A percentile compares a stretch with the other conserved stretches of the same genome.
These are phyloP conservation scores for Cotesia typhae DNA, from an alignment of 1,140 invertebrate genomes.

Conservation along the genomic window DNA sequence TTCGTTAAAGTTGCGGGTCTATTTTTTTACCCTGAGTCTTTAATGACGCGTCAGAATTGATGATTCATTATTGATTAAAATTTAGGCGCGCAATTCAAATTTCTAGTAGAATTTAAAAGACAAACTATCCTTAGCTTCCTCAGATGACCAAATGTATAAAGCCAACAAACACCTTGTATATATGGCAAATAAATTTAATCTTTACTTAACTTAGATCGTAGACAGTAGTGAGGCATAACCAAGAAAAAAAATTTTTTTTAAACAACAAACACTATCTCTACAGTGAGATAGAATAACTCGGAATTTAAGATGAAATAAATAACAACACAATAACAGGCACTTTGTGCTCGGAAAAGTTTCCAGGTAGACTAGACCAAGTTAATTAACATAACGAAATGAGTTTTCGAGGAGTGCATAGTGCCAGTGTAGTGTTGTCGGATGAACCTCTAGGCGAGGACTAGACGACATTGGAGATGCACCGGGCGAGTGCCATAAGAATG, in stretches of 20 bases:
- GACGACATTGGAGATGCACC: too few species aligned
- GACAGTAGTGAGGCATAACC: neutral
- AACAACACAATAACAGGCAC: constrained; percentile 32
- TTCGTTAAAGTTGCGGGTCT: too few species aligned
- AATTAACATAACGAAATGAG: constrained; percentile 39
- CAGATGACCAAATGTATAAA: too few species aligned
- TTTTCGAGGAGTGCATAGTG: constrained; percentile 20
- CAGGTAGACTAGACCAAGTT: constrained; percentile 21
- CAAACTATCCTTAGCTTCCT: too few species aligned
- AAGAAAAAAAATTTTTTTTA: neutral
- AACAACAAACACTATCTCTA: neutral
- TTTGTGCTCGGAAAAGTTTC: constrained; percentile 15
- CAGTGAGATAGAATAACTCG: neutral
- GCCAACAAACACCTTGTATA: too few species aligned
- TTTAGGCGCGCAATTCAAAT: too few species aligned
- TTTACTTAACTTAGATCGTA: neutral
- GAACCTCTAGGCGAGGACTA: neutral
- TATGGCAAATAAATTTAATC: too few species aligned
- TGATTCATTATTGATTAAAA: too few species aligned
- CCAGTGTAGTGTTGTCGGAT: neutral
- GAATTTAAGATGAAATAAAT: constrained; percentile 35
- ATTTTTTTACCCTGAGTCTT: too few species aligned
- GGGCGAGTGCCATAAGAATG: too few species aligned
- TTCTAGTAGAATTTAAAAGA: too few species aligned
- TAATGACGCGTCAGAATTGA: too few species aligned